Conservation (phyloP, 2,888 invertebrate species). For the Metacarcinus magister region DNA sequence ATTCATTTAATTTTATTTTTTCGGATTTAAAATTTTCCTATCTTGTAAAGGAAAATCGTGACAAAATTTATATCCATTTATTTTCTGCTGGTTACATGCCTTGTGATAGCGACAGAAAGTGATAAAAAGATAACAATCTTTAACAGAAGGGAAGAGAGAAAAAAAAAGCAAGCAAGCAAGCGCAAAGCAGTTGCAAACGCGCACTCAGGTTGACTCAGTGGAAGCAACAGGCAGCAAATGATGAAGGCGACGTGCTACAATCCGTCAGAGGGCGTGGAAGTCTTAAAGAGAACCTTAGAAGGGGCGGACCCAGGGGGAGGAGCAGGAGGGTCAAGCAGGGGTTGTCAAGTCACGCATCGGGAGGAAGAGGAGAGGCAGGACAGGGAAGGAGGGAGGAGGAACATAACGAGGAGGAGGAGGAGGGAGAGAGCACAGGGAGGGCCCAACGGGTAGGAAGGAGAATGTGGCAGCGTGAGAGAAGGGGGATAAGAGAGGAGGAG, state of each 20-base stretch:
- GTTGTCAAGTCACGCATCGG: slow-evolving; percentile 58
- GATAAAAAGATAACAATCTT: background rate
- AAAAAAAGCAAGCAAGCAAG: background rate
- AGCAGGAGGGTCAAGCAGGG: slow-evolving; percentile 58
- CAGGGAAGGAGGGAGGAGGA: slow-evolving; percentile 59
- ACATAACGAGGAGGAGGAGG: background rate
- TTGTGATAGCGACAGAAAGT: background rate
- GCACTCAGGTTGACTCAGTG: slow-evolving; percentile 26
- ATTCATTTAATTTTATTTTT: background rate
- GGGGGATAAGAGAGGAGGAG: slow-evolving; percentile 37
- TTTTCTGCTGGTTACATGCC: too few species aligned
- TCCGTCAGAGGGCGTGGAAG: slow-evolving; percentile 71
- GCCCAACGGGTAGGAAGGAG: background rate
- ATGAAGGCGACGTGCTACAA: slow-evolving; percentile 61
- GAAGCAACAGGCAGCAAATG: slow-evolving; percentile 32
- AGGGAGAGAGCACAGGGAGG: slow-evolving; percentile 21
- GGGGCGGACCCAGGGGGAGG: slow-evolving; percentile 58
- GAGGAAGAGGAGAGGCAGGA: slow-evolving; percentile 50
- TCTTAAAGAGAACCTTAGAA: slow-evolving; percentile 58
- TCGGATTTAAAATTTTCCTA: background rate
- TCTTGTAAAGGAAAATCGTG: background rate
- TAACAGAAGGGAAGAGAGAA: background rate
- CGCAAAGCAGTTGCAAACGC: background rate
- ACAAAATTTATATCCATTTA: too few species aligned
- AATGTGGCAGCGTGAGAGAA: background rate